These are phyloP conservation scores for Liodrosophila aerea DNA, from an alignment of 2,888 invertebrate species.

Conservation along the genomic window DNA sequence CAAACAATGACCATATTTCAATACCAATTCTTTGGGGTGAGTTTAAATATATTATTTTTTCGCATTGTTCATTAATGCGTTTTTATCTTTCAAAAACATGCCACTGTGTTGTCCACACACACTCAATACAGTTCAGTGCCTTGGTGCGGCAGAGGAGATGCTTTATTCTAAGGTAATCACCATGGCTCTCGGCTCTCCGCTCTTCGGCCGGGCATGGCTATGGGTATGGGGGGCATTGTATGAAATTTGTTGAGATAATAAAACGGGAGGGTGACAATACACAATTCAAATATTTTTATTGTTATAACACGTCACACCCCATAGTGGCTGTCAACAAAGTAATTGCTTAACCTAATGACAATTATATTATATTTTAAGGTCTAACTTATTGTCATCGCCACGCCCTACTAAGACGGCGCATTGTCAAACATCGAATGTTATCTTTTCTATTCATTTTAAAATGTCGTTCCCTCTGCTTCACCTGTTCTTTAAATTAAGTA, in stretches of 20 bases:
- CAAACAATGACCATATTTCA: slow-evolving; percentile 72
- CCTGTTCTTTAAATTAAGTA: no score
- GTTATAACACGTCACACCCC: slow-evolving; percentile 77
- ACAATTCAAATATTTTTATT: slow-evolving; percentile 77
- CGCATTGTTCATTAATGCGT: slow-evolving; percentile 66
- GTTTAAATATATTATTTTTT: slow-evolving; percentile 69
- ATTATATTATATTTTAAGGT: slow-evolving; percentile 70
- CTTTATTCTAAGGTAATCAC: slow-evolving; percentile 73
- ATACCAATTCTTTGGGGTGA: slow-evolving; percentile 61
- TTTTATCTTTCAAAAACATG: slow-evolving; percentile 77
- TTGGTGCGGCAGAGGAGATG: slow-evolving; percentile 41
- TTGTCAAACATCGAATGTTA: neutral
- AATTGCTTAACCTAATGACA: slow-evolving; percentile 79
- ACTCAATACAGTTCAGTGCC: slow-evolving; percentile 32
- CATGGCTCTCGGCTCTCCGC: slow-evolving; percentile 16
- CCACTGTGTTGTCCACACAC: slow-evolving; percentile 49
- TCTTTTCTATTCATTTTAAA: no score
- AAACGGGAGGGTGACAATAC: slow-evolving; percentile 73
- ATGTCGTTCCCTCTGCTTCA: no score
- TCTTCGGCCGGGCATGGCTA: slow-evolving; percentile 64
- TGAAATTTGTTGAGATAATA: slow-evolving; percentile 57
- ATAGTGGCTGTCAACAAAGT: slow-evolving; percentile 58
- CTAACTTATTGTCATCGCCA: slow-evolving; percentile 61
- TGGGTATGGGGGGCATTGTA: slow-evolving; percentile 49
- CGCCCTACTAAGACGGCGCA: slow-evolving; percentile 20